phyloP scores from a whole-genome alignment of 2,113 vertebrate genomes.

The Xiphorhynchus elegans region DNA sequence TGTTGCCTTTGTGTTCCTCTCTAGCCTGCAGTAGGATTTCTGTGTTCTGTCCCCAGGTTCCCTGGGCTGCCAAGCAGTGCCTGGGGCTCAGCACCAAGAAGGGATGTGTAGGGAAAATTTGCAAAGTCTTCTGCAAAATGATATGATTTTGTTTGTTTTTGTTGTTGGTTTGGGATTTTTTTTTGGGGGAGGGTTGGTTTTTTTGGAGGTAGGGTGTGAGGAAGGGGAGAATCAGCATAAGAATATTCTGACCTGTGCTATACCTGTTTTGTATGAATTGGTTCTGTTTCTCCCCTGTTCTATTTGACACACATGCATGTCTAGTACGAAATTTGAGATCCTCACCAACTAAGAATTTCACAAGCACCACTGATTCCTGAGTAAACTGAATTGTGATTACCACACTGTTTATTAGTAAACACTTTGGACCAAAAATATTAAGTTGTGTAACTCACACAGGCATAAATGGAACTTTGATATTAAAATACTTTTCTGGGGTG shows the following conservation, averaged over 20 bases:
- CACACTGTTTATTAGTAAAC: not conserved
- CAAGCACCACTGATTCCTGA: not conserved
- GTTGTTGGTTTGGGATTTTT: not conserved
- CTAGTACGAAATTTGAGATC: not conserved
- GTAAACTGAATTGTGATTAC: not conserved
- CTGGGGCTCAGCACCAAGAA: not conserved
- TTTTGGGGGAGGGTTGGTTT: not conserved
- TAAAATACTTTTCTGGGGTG: not conserved
- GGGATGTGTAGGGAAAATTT: not conserved
- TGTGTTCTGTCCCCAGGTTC: not conserved
- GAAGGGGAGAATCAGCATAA: not conserved
- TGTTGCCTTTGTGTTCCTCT: not conserved
- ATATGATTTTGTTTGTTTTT: not conserved
- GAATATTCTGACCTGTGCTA: not conserved
- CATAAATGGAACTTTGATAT: not conserved
- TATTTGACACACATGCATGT: fast-evolving
- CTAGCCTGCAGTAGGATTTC: not conserved
- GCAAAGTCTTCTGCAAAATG: not conserved
- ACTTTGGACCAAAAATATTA: not conserved
- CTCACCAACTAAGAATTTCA: not conserved
- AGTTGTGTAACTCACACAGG: not conserved
- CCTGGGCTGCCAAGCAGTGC: not conserved
- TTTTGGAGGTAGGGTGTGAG: not conserved
- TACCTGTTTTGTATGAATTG: not conserved
- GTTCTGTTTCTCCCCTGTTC: not conserved